Conservation (phyloP, 2,888 invertebrate species). For the Formica aserva region DNA sequence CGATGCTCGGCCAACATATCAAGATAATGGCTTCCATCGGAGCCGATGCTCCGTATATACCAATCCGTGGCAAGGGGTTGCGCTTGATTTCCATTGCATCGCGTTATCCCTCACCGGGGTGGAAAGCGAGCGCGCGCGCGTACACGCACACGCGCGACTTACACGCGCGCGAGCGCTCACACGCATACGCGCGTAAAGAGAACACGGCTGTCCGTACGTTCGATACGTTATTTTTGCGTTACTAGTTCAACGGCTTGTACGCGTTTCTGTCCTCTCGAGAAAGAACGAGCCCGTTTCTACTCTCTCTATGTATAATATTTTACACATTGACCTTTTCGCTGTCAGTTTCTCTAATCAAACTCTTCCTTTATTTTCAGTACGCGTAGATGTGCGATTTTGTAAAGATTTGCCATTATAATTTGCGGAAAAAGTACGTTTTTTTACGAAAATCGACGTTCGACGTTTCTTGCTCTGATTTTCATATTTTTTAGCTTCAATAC, state of each 20-base stretch:
- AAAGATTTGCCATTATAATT: constrained; percentile 16
- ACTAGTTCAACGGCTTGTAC: constrained; percentile 39
- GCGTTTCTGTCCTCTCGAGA: constrained; percentile 23
- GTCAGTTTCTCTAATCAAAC: constrained; percentile 19
- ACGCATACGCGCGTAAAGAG: no score
- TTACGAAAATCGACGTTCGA: not conserved
- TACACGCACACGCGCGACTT: not conserved
- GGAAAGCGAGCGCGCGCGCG: constrained; percentile 29
- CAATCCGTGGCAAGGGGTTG: constrained; percentile 78
- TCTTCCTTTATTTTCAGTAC: constrained; percentile 26
- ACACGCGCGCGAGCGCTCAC: not conserved
- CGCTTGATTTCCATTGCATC: constrained; percentile 82
- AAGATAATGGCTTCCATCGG: constrained; percentile 80
- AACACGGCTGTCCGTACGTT: constrained; percentile 32
- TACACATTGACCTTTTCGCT: constrained; percentile 21
- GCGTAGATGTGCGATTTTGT: constrained; percentile 25
- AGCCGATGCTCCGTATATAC: constrained; percentile 75
- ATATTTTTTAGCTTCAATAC: not conserved
- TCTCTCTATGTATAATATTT: not conserved
- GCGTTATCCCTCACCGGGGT: constrained; percentile 74
- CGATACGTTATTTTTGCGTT: constrained; percentile 51
- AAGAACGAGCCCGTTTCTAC: constrained; percentile 34
- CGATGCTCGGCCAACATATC: constrained; percentile 77
- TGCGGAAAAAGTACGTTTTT: not conserved
- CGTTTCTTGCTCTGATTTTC: not conserved